A percentile compares a stretch with the other conserved stretches of the same genome.
phyloP scores from a whole-genome alignment of 2,888 invertebrate genomes.

The Dyspetes luteomarginatus region DNA sequence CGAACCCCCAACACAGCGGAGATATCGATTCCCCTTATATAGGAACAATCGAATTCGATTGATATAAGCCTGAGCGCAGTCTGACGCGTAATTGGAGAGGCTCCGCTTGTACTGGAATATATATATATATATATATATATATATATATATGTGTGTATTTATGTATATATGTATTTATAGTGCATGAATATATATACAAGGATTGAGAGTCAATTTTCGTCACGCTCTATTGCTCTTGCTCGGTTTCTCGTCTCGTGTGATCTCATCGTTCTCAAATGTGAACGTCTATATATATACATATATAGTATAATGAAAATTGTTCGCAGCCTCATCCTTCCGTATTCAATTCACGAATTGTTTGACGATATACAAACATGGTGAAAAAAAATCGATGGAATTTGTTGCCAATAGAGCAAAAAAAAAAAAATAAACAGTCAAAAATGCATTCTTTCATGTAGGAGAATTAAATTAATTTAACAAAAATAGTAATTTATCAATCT shows the following conservation, averaged over 20 bases:
- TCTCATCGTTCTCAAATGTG: background rate
- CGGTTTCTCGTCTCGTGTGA: background rate
- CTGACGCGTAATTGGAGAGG: slow-evolving; percentile 43
- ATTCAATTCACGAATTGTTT: background rate
- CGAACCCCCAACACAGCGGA: slow-evolving; percentile 24
- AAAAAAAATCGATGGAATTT: too few relatives aligned
- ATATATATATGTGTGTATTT: too few relatives aligned
- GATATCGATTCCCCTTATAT: slow-evolving; percentile 46
- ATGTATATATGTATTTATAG: too few relatives aligned
- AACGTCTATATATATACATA: background rate
- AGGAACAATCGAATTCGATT: slow-evolving; percentile 56
- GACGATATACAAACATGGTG: too few relatives aligned
- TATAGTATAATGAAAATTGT: background rate
- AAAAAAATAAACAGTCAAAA: too few relatives aligned
- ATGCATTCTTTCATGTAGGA: too few relatives aligned
- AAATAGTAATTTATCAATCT: too few relatives aligned
- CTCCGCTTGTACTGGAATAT: background rate
- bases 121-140: background rate
- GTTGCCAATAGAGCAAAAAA: too few relatives aligned
- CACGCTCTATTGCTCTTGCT: background rate
- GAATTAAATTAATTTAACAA: too few relatives aligned
- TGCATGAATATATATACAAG: background rate
- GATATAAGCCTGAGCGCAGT: slow-evolving; percentile 41
- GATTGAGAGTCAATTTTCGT: background rate
- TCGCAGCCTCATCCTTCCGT: background rate